Evolutionary conservation across 2,797 vertebrate genomes (phyloP), one percentile per base, ranked within the genome.

Genomic region (Hydrolagus colliei): DNA sequence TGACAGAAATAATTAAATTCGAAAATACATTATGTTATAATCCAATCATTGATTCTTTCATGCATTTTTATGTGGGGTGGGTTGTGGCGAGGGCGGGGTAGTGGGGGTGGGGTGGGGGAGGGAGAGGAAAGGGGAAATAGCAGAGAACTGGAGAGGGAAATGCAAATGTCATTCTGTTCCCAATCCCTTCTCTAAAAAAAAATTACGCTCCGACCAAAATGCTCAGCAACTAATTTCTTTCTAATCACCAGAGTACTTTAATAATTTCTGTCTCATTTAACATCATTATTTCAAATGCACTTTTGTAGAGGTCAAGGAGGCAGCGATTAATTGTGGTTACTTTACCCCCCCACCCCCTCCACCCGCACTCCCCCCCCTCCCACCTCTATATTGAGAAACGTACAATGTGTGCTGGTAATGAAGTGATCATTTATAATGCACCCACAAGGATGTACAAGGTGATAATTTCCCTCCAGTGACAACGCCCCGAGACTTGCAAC

Each of bases 291-390:
- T 77, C 4, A 1, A 77, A 18, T 65, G 16, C 22, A 65, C n/a
- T 13, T 27, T 52, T 32, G 62, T 20, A 8, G 62, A 80, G 22
- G 62, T 80, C 20, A 16, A 77, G n/a, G 22, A 7, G 62, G 12
- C 11, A 80, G 77, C 22, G 32, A 65, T 80, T 80, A 80, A 65
- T 65, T 32, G 77, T 61, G 22, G n/a, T 65, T 65, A 80, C 77
- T 32, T 63, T 27, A 27, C 27, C 27, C 27, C 27, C 27, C 27
- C 27, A 27, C 27, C 27, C 27, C 27, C 27, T 27, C 27, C 27
- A 27, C 27, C 27, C 27, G 1, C 27, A 27, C 27, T 27, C 27
- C 27, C 27, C 27, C 27, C 27, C 0, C 27, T 27, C 27, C 27
- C 27, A 27, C 27, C 27, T 52, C 2, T 52, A 52, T n/a, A 80